Base-by-base conservation (phyloP, 2,113 vertebrate genomes). In the Pelusios castaneus region DNA sequence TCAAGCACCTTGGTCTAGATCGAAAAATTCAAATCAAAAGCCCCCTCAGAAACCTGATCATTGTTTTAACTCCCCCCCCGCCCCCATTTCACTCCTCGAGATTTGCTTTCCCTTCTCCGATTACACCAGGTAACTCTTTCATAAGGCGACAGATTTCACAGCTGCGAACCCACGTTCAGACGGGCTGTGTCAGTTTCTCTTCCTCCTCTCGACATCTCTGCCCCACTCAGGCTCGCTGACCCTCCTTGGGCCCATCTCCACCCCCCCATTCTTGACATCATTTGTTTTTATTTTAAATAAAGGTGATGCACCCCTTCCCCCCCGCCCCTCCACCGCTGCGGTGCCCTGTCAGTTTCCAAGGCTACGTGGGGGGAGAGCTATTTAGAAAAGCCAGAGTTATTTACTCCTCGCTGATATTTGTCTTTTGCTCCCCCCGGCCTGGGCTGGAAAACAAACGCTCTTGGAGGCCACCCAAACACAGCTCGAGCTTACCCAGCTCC, bases 321-420 rank as follows among this genome's bases (percentile, higher is more conserved):
- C 70, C 24, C 49, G 19, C n/a, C n/a, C n/a, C n/a, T n/a, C n/a
- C n/a, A 31, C 45, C 7, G 4, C 80, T 43, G 84, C 91, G 86
- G 78, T 85, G 77, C 24, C 2, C 21, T 77, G 82, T 63, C 78
- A 8, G 90, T 97, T 97, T 94, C 95, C 96, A 95, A 95, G 96
- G 96, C 95, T 92, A 96, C 31, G 0, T 38, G 67, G 83, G 49
- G 60, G n/a, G 63, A 54, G 77, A 83, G 52, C 58, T 70, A 90
- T 70, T 80, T 80, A 80, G 70, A 49, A 80, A 90, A 73, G 67
- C 82, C 75, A 8, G 60, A 55, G 34, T 90, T 85, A 85, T 85
- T 90, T 80, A 85, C 89, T 85, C 89, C 38, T 54, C 29, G 34
- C 51, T 80, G 47, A 49, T 31, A 31, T 80, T 80, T 85, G 67